phyloP scores from a whole-genome alignment of 2,113 vertebrate genomes.

The Ailurus styani region DNA sequence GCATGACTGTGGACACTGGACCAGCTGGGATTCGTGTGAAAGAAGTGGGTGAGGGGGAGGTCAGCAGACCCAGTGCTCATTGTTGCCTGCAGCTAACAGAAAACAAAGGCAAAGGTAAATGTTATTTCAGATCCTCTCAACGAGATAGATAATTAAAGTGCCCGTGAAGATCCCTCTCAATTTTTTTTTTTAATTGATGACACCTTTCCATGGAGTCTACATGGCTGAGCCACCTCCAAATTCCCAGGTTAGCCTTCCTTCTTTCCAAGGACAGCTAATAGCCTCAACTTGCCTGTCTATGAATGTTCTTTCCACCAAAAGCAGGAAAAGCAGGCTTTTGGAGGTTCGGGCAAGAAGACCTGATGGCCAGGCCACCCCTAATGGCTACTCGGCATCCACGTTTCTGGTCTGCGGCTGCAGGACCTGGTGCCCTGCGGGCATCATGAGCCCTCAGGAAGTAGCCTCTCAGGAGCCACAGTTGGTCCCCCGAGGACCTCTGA shows the following conservation, averaged over 20 bases:
- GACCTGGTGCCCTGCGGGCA: background rate
- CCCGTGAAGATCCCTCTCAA: background rate
- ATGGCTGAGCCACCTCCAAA: background rate
- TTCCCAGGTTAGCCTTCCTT: background rate
- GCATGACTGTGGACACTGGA: fast-evolving
- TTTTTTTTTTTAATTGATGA: background rate
- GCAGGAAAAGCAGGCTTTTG: background rate
- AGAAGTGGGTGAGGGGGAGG: background rate
- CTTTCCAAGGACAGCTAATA: background rate
- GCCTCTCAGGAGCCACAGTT: background rate
- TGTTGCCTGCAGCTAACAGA: background rate
- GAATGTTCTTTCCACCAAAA: background rate
- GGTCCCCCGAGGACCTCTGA: background rate
- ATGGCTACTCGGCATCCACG: background rate
- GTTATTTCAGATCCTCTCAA: background rate
- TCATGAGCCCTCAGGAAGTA: background rate
- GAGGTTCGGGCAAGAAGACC: background rate
- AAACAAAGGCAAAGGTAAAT: conserved; percentile 5
- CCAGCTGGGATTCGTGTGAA: background rate
- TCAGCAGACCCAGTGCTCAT: background rate
- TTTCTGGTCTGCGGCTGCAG: background rate
- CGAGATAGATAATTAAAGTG: background rate
- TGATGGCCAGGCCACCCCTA: background rate
- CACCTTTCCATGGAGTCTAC: background rate
- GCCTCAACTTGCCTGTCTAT: background rate